Evolutionary conservation across 2,797 vertebrate genomes (phyloP), one percentile per base, ranked within the genome.

Genomic region (Sebastes alutus): DNA sequence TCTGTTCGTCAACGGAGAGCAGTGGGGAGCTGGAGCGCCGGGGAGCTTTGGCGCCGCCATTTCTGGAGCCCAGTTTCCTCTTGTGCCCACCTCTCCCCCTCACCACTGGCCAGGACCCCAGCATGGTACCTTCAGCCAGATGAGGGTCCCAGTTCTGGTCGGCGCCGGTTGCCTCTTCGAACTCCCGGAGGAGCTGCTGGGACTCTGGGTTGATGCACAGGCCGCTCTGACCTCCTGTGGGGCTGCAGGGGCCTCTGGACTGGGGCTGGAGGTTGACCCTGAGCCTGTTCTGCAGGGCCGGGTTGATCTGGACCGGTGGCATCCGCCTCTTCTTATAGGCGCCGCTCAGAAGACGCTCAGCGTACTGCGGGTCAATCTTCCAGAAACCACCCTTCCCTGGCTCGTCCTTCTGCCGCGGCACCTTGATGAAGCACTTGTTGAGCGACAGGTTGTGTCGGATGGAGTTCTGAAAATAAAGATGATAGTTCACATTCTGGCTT

Each of bases 391-490:
- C 98, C 80, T 99, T 99, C 20, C 98, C 98, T 0, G 98, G 98
- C 85, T 99, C 98, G 0, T 98, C 97, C 70, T 99, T 99, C 95
- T 98, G 96, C 22, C 98, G 96, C 0, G 98, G 98, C 29, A 99
- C 98, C 89, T 99, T 99, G 94, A 99, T 98, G 93, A 99, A 99
- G 92, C 98, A 99, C 90, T 99, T 99, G 93, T 99, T 99, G 88
- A 99, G 93, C 0, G 98, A 99, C 78, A 99, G 96, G 90, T 99
- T 99, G 96, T 99, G 98, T 68, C 98, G 95, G 91, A 99, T 99
- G 55, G 98, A 99, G 82, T 99, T 99, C 98, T 99, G 92, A 1
- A 76, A 54, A 90, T 0, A 81, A 18, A 80, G 14, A 79, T 1
- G 27, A 63, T 16, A 16, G 7, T 4, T 20, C 25, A 38, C 4